A percentile compares a stretch with the other conserved stretches of the same genome.
Conservation (phyloP, 64 coral and sea anemone species). For the Pocillopora damicornis region DNA sequence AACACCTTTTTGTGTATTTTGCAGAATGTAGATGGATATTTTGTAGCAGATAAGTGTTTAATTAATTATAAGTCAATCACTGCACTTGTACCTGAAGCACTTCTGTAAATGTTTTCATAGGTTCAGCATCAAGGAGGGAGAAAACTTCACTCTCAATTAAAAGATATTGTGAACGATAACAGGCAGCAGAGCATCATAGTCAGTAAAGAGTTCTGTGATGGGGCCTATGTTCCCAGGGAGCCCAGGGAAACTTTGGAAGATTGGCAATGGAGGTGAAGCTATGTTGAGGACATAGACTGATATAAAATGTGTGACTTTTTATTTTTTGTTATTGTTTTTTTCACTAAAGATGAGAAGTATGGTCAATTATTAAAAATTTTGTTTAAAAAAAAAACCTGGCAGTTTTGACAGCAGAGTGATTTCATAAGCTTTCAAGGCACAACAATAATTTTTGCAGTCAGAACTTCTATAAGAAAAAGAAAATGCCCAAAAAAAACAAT, state of each 20-base stretch:
- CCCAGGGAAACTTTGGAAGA: conserved; percentile 68
- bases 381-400: no score
- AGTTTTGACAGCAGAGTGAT: no score
- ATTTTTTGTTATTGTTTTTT: no score
- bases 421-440: no score
- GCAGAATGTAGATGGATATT: no score
- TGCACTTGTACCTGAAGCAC: neutral
- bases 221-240: conserved; percentile 59
- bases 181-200: conserved; percentile 74
- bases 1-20: neutral
- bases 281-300: neutral
- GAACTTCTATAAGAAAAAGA: no score
- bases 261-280: conserved; percentile 70
- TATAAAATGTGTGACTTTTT: neutral
- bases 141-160: conserved; percentile 59
- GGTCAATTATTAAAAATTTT: no score
- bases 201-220: conserved; percentile 88
- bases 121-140: conserved; percentile 65
- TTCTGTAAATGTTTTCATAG: neutral
- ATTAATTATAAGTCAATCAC: no score
- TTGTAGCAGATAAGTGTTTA: no score
- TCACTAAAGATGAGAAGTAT: no score
- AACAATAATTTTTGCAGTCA: no score
- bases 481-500: no score
- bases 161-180: conserved; percentile 60